Conservation (phyloP, 1,140 invertebrate species). For the Orius insidiosus region DNA sequence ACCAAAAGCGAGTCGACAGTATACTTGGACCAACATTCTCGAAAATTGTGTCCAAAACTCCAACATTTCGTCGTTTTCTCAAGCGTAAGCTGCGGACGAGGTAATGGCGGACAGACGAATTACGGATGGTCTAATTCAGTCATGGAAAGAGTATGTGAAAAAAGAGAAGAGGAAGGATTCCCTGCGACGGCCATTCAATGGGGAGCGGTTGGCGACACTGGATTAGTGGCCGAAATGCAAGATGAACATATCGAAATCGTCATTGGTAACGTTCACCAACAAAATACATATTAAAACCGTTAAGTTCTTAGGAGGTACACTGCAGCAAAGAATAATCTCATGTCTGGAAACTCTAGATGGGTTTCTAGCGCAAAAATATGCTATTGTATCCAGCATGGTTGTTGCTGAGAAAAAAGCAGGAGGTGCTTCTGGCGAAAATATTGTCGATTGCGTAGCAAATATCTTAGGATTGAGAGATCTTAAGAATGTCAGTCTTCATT, state of each 20-base stretch:
- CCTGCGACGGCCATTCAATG: conserved; percentile 51
- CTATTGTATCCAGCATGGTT: conserved; percentile 62
- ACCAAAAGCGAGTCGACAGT: conserved; percentile 43
- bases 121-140: conserved; percentile 62
- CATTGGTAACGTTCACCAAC: conserved; percentile 27
- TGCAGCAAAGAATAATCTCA: conserved; percentile 65
- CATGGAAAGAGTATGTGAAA: conserved; percentile 54
- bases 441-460: conserved; percentile 43
- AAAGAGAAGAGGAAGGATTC: conserved; percentile 34
- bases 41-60: conserved; percentile 36
- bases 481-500: conserved; percentile 38
- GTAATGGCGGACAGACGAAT: conserved; percentile 77
- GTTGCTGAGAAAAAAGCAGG: conserved; percentile 49
- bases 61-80: conserved; percentile 63
- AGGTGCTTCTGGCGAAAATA: conserved; percentile 34
- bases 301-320: conserved; percentile 42
- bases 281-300: too few relatives aligned
- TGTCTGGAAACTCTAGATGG: conserved; percentile 50
- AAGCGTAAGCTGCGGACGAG: conserved; percentile 70
- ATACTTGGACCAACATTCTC: conserved; percentile 38
- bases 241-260: conserved; percentile 58
- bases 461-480: conserved; percentile 33
- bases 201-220: conserved; percentile 51
- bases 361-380: conserved; percentile 44
- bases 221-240: conserved; percentile 61